Evolutionary conservation across 2,888 invertebrate genomes (phyloP).

Genomic region (Lasioglossum leucozonium): DNA sequence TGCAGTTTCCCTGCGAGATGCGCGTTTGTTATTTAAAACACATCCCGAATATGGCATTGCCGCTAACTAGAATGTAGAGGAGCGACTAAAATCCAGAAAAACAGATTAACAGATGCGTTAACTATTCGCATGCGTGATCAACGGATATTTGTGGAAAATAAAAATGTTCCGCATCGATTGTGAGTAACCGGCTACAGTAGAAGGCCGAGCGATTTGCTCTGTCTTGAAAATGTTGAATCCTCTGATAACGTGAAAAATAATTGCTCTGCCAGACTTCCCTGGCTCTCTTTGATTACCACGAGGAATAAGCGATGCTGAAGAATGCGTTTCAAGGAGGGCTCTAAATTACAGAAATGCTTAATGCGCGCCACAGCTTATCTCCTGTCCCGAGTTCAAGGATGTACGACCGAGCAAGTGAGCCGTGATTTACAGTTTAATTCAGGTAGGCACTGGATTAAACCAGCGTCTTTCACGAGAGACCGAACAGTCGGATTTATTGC

Average conservation of each 20-base stretch:
- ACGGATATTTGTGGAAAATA: neutral
- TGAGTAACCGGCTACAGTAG: neutral
- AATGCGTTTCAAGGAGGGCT: slow-evolving; percentile 12
- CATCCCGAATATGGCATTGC: neutral
- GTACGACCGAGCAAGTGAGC: slow-evolving; percentile 42
- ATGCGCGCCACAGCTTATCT: slow-evolving; percentile 62
- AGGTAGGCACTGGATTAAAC: slow-evolving; percentile 63
- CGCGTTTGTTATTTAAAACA: neutral
- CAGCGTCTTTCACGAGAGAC: slow-evolving; percentile 56
- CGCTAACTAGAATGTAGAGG: neutral
- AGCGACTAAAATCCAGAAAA: neutral
- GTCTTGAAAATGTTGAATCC: neutral
- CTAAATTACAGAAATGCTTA: slow-evolving; percentile 53
- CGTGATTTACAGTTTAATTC: slow-evolving; percentile 70
- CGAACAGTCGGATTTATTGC: slow-evolving; percentile 64
- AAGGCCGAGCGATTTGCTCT: neutral
- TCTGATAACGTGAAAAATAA: neutral
- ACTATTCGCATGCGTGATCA: neutral
- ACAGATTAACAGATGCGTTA: neutral
- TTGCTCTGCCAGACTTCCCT: neutral
- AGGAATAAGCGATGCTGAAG: slow-evolving; percentile 14
- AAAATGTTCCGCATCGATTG: neutral
- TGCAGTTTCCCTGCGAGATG: neutral
- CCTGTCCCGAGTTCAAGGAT: slow-evolving; percentile 41
- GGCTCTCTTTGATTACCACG: slow-evolving; percentile 2